phyloP scores from a whole-genome alignment of 2,888 invertebrate species.

The Hypena proboscidalis region DNA sequence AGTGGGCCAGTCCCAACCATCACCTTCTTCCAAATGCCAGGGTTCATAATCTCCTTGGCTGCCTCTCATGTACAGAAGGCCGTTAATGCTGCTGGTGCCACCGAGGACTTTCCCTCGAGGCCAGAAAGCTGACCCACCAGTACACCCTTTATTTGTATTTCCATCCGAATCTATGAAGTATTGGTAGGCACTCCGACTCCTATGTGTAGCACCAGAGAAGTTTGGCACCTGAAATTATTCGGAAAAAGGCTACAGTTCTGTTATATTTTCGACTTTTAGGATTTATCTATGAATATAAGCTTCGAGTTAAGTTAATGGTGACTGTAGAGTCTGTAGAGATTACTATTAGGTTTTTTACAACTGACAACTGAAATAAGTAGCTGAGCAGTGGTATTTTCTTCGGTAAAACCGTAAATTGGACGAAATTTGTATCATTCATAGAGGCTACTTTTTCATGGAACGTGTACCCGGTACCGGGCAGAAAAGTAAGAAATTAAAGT shows the following conservation, averaged over 20 bases:
- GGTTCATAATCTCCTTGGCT: constrained; percentile 67
- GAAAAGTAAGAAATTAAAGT: neutral
- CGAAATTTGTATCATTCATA: too few species aligned
- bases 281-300: too few species aligned
- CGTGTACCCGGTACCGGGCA: too few species aligned
- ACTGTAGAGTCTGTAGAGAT: too few species aligned
- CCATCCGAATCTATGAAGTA: constrained; percentile 71
- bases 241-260: too few species aligned
- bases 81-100: constrained; percentile 77
- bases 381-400: too few species aligned
- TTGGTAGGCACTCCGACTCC: constrained; percentile 60
- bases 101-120: constrained; percentile 74
- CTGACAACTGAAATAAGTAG: too few species aligned
- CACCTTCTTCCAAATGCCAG: constrained; percentile 65
- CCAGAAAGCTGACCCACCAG: constrained; percentile 66
- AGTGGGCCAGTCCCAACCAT: constrained; percentile 75
- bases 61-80: constrained; percentile 72
- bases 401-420: too few species aligned
- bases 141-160: constrained; percentile 57
- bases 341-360: too few species aligned
- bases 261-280: too few species aligned
- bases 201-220: constrained; percentile 63
- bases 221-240: constrained; percentile 76
- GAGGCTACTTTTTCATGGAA: too few species aligned
- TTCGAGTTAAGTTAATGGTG: too few species aligned